phyloP scores from a whole-genome alignment of 1,140 invertebrate species.

The Drosophila pandora region DNA sequence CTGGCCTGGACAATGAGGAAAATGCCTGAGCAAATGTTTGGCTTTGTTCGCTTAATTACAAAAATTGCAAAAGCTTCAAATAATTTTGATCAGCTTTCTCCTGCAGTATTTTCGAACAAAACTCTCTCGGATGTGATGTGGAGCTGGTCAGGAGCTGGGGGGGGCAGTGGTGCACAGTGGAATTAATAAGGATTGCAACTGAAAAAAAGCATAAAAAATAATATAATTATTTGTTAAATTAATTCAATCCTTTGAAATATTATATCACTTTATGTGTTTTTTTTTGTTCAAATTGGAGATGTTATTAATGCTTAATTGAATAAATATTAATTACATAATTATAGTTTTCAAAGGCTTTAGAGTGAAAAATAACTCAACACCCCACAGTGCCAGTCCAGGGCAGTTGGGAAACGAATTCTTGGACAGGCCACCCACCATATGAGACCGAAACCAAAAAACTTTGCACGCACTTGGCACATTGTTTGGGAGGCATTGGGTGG shows the following conservation, averaged over 20 bases:
- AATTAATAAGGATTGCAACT: not conserved
- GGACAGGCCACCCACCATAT: slow-evolving; percentile 29
- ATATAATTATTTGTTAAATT: not conserved
- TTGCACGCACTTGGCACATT: slow-evolving; percentile 61
- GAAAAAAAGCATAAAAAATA: not conserved
- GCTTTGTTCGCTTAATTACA: slow-evolving; percentile 68
- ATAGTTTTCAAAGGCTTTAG: not conserved
- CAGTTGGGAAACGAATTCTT: slow-evolving; percentile 19
- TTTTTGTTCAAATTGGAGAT: too few species aligned
- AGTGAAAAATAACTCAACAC: not conserved
- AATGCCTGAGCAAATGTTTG: slow-evolving; percentile 63
- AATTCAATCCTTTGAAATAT: too few species aligned
- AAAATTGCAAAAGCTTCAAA: slow-evolving; percentile 66
- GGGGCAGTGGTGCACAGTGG: not conserved
- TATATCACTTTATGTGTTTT: too few species aligned
- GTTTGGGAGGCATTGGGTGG: slow-evolving; percentile 12
- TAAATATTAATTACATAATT: not conserved
- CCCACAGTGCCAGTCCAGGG: not conserved
- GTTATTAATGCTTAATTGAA: too few species aligned
- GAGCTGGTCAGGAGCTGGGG: not conserved
- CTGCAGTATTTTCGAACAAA: slow-evolving; percentile 22
- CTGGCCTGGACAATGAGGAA: slow-evolving; percentile 38
- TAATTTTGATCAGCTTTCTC: slow-evolving; percentile 59
- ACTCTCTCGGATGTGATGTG: not conserved
- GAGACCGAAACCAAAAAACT: slow-evolving; percentile 47